These are phyloP conservation scores for Ailuropoda melanoleuca DNA, from an alignment of 2,113 vertebrate species.

Conservation along the genomic window DNA sequence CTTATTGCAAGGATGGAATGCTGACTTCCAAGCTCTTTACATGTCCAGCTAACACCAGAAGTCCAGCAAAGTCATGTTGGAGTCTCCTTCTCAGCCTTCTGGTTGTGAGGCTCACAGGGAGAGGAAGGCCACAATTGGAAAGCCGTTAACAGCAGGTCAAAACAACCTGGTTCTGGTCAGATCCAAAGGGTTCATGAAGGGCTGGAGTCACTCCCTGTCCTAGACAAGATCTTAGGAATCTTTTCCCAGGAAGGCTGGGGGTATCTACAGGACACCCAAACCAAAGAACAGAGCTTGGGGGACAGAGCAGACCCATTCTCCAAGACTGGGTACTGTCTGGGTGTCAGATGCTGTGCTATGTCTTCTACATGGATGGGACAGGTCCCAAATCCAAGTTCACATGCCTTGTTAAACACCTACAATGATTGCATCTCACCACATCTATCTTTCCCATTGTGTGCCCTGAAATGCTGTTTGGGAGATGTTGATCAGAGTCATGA, in stretches of 20 bases:
- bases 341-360: background rate
- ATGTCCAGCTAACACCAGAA: background rate
- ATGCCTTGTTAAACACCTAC: background rate
- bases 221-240: background rate
- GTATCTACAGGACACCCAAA: background rate
- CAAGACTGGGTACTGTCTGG: background rate
- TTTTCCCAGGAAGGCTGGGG: background rate
- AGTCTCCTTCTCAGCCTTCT: background rate
- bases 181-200: background rate
- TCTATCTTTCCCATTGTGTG: background rate
- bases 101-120: background rate
- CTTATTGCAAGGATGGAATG: background rate
- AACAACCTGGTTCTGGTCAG: background rate
- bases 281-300: background rate
- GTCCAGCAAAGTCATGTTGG: background rate
- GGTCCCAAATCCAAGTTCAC: background rate
- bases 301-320: background rate
- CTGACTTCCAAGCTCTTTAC: background rate
- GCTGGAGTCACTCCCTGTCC: no score
- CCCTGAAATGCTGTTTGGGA: background rate
- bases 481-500: background rate
- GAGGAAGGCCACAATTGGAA: background rate
- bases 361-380: background rate
- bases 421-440: background rate
- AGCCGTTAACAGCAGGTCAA: background rate